Base-by-base conservation (phyloP, 2,888 invertebrate genomes). In the Drosophila multiciliata region DNA sequence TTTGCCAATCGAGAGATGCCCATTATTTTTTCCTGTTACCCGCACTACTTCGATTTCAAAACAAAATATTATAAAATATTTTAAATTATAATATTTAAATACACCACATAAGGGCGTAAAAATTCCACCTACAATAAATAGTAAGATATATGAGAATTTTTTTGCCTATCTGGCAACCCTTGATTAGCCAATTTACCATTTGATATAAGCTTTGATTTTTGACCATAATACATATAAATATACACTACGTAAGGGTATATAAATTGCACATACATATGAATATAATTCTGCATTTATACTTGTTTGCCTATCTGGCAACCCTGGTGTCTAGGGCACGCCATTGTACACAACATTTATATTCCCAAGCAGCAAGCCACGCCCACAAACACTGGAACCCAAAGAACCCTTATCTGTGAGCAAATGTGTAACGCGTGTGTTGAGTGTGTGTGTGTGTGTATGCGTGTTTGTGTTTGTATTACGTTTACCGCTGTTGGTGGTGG, bases 271-370 rank as follows among this genome's bases (percentile, higher is more conserved):
- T 17, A 49, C 17, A 6, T 26, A 5, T 29, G 29, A 11, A 23
- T 3, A 26, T 7, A 36, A 7, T 42, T 20, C 6, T 12, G 1
- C 2, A 26, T 23, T 26, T 23, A 7, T 26, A 49, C 11, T 33
- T 33, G 8, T 60, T 40, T 32, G 20, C 2, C 53, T 8, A 50
- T 78, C 82, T 83, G 84, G 78, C 87, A 88, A 53, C 87, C 0
- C 76, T 66, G 55, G 9, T 15, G 32, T n/a, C 20, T 26, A 42
- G 3, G 8, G 55, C 42, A 48, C 82, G 82, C 89, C 83, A 89
- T 89, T 75, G 49, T 12, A 23, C 29, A 32, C 1, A 20, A 38
- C 49, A 50, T 11, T 23, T 42, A 33, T n/a, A 23, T 23, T 35
- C 6, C 26, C 68, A 48, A 53, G 32, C 52, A 48, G n/a, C 29